Conservation (phyloP, 2,888 invertebrate genomes). For the Drosophila merina region DNA sequence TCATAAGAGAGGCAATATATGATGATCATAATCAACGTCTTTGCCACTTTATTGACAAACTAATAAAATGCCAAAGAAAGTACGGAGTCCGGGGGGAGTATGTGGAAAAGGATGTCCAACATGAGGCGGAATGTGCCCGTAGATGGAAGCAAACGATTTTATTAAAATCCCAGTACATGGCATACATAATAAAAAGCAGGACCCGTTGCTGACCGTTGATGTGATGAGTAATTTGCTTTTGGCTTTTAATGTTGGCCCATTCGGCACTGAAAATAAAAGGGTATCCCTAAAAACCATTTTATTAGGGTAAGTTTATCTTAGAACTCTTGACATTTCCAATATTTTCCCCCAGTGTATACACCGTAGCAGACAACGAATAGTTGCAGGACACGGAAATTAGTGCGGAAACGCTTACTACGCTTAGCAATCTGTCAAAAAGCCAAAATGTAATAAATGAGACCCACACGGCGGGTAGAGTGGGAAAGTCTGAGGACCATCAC, state of each 20-base stretch:
- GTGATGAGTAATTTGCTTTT: conserved; percentile 82
- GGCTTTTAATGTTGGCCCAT: conserved; percentile 74
- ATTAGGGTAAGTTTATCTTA: neutral
- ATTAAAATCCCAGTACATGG: conserved; percentile 74
- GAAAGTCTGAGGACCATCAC: conserved; percentile 48
- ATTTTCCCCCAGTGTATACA: conserved; percentile 7
- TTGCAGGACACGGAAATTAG: conserved; percentile 76
- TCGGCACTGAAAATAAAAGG: conserved; percentile 1
- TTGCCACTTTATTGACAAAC: conserved; percentile 80
- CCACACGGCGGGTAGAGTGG: conserved; percentile 6
- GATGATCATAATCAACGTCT: conserved; percentile 70
- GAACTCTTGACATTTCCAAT: neutral
- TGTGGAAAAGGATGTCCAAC: conserved; percentile 10
- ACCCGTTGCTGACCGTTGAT: conserved; percentile 63
- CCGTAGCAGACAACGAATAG: conserved; percentile 49
- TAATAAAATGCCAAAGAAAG: conserved; percentile 68
- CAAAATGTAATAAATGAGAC: conserved; percentile 77
- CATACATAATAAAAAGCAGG: conserved; percentile 60
- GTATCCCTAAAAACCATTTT: too few species aligned
- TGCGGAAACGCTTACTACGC: conserved; percentile 74
- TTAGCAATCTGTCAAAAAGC: conserved; percentile 78
- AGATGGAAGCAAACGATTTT: conserved; percentile 73
- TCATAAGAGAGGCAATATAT: conserved; percentile 44
- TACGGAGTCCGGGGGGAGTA: neutral
- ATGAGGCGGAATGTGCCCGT: conserved; percentile 31